Percentiles rank a stretch among this genome's conserved stretches.
These are phyloP conservation scores for Amblyjoppa fuscipennis DNA, from an alignment of 2,888 invertebrate species.

Conservation along the genomic window DNA sequence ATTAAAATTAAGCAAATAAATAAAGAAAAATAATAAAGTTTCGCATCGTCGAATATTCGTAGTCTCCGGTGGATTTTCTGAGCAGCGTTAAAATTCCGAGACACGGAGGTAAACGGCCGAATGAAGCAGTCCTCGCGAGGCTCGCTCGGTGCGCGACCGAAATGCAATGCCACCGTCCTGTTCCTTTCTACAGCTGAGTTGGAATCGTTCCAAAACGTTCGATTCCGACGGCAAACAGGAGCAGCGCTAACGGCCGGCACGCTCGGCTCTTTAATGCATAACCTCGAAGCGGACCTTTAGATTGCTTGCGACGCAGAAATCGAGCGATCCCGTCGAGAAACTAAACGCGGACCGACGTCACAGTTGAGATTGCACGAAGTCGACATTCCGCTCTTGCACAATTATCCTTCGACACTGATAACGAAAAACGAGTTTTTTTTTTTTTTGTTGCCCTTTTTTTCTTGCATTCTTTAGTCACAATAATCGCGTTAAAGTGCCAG, in stretches of 20 bases:
- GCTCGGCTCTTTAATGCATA: conserved; percentile 8
- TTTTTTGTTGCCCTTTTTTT: not conserved
- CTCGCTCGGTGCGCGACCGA: conserved; percentile 12
- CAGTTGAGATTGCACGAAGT: not conserved
- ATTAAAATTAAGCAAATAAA: not conserved
- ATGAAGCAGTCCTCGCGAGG: conserved; percentile 1
- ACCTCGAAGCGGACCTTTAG: conserved; percentile 14
- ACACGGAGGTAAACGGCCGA: not conserved
- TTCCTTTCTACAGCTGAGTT: conserved; percentile 31
- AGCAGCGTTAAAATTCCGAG: not conserved
- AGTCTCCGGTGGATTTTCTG: not conserved
- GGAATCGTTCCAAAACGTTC: conserved; percentile 37
- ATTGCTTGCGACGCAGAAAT: conserved; percentile 38
- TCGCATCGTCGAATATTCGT: not conserved
- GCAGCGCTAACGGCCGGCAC: conserved; percentile 14
- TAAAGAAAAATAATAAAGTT: not conserved
- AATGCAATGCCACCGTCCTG: conserved; percentile 27
- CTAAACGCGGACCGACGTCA: not conserved
- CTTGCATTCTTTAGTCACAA: not conserved
- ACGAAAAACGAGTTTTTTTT: not conserved
- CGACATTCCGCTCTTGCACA: conserved; percentile 30
- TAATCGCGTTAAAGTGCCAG: conserved; percentile 7
- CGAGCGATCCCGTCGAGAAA: conserved; percentile 25
- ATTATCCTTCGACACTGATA: conserved; percentile 4
- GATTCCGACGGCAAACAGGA: conserved; percentile 28